Base-by-base conservation (phyloP, 2,113 vertebrate species). In the Paralichthys olivaceus region DNA sequence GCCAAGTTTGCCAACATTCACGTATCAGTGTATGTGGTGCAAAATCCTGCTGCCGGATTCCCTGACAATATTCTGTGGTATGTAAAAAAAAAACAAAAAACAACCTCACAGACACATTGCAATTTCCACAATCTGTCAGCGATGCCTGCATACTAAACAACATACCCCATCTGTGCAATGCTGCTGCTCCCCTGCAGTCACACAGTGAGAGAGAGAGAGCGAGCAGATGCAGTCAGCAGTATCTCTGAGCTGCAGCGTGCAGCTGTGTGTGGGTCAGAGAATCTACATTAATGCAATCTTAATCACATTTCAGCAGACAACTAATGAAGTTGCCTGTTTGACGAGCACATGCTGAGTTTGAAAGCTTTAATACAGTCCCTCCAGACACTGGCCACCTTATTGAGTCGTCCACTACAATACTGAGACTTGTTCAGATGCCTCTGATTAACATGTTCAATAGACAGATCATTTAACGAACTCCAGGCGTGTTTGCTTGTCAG, bases 391-490 rank as follows among this genome's bases (percentile, higher is more conserved):
- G 51, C 59, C 6, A 55, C 47, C 19, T 75, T 78, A 85, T 83
- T 83, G 85, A 85, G 72, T 47, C 45, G 28, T 73, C 73, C 63
- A 59, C 70, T 56, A 56, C 47, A 17, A 80, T n/a, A 67, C 67
- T 28, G 59, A 84, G 54, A 84, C 85, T 75, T 43, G 85, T 88
- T 81, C 72, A 80, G 79, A 73, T 5, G 20, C 69, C 58, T 79
- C 72, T 89, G 79, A 91, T 93, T 83, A 87, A 65, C 80, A 86
- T 80, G 82, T 85, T 83, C 87, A 86, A 84, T 78, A 87, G 63
- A 85, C 61, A 25, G 74, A 84, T 92, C 66, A 49, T 84, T 90
- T 84, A 88, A 93, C 89, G 85, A 89, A 90, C 89, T 87, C 75
- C 62, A 80, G 78, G 80, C 73, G 75, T 80, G 82, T 69, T 54